Base-by-base conservation (phyloP, 2,888 invertebrate species). In the Hofmannophila pseudospretella region DNA sequence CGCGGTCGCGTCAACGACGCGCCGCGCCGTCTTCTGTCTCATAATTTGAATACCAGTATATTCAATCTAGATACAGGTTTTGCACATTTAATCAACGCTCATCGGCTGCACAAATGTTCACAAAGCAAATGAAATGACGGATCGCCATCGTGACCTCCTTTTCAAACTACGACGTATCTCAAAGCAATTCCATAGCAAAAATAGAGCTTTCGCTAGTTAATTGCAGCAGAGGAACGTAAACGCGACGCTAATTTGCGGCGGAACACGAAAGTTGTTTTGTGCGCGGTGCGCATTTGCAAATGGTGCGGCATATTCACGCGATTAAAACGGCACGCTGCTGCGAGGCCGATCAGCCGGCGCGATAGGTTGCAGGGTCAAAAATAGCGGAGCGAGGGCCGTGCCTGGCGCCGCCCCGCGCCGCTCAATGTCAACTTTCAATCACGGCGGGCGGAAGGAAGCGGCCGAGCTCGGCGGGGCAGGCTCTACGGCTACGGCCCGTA, bases 401-500 rank as follows among this genome's bases (percentile, higher is more conserved):
- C 86, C 86, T 79, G 84, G 85, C 74, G 76, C 82, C 80, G 69
- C 81, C 79, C 80, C 60, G 67, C 68, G 42, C 49, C 47, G 41
- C 71, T 79, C 84, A 81, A 82, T 81, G 84, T 82, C 84, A 84
- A 81, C 80, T 76, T 85, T 78, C 77, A 81, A 82, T 81, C 81
- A 80, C 63, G 62, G 67, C 66, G 68, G 75, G 74, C 75, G 75
- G 79, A 75, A 80, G 79, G 78, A 79, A 76, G 66, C 67, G 56
- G 64, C 66, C 62, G 58, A 58, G 67, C 70, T 67, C 72, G 82
- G 74, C 23, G 67, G 64, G 23, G n/a, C 23, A 64, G 62, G 65
- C 54, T n/a, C n/a, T 23, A 54, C 59, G 54, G 48, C 52, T 11
- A n/a, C 31, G 20, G 19, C n/a, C 26, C 14, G n/a, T 19, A 43